Conservation (phyloP, 2,797 vertebrate genomes). For the Schizopygopsis pylzovi region DNA sequence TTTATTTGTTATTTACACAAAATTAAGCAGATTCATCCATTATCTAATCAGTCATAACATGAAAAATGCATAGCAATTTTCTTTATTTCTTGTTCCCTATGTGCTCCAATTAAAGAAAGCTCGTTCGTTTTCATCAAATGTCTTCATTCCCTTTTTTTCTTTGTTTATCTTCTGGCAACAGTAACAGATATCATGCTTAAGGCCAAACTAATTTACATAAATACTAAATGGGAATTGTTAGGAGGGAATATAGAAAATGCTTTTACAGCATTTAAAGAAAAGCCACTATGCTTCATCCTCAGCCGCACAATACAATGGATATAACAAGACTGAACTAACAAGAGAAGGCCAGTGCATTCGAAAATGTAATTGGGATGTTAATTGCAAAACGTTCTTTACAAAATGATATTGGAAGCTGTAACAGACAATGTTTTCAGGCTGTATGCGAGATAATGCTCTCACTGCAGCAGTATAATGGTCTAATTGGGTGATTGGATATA, state of each 20-base stretch:
- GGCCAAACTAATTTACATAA: slow-evolving; percentile 47
- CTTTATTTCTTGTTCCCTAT: slow-evolving; percentile 36
- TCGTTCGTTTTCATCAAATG: slow-evolving; percentile 2
- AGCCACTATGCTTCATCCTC: slow-evolving; percentile 10
- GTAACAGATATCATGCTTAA: slow-evolving; percentile 8
- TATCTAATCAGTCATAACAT: background rate
- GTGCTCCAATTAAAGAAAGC: background rate
- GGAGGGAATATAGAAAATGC: slow-evolving; percentile 4
- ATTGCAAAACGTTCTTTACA: slow-evolving; percentile 27
- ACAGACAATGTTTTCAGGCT: background rate
- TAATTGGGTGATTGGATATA: slow-evolving; percentile 16
- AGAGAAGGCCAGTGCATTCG: slow-evolving; percentile 5
- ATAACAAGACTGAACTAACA: background rate
- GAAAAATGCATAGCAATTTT: background rate
- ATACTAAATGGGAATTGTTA: slow-evolving; percentile 34
- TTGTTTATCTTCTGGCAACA: background rate
- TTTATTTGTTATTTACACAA: background rate
- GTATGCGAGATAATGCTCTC: slow-evolving; percentile 9
- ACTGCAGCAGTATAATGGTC: slow-evolving; percentile 26
- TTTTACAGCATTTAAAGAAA: slow-evolving; percentile 28
- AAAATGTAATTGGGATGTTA: slow-evolving; percentile 16
- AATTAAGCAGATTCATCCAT: slow-evolving; percentile 6
- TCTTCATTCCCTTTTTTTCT: background rate
- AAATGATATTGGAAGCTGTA: slow-evolving; percentile 5
- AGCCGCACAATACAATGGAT: slow-evolving; percentile 15